A percentile compares a stretch with the other conserved stretches of the same genome.
phyloP scores from a whole-genome alignment of 2,113 vertebrate species.

The Tautogolabrus adspersus region DNA sequence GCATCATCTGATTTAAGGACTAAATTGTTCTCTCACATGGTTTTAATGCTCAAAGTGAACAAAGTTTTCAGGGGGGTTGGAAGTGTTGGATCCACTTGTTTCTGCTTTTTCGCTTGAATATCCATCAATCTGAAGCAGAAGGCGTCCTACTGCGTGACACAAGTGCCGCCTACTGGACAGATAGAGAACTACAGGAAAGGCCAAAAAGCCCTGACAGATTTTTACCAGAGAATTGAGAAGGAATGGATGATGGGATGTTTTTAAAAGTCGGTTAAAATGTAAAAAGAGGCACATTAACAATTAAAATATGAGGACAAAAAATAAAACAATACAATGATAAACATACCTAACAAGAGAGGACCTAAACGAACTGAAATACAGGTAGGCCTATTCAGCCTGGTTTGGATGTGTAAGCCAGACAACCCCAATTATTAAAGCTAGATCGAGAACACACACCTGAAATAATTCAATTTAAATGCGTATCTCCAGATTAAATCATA shows the following conservation, averaged over 20 bases:
- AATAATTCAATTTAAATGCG: constrained; percentile 67
- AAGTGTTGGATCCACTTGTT: constrained; percentile 53
- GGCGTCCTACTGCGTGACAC: constrained; percentile 71
- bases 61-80: constrained; percentile 26
- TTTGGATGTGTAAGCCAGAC: constrained; percentile 12
- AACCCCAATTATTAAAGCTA: constrained; percentile 51
- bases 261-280: background rate
- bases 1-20: background rate
- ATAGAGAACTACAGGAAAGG: background rate
- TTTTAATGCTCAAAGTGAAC: background rate
- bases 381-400: background rate
- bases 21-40: constrained; percentile 4
- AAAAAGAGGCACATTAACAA: background rate
- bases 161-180: constrained; percentile 80
- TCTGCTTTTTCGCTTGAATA: constrained; percentile 9
- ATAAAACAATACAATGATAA: background rate
- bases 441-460: constrained; percentile 73
- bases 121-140: background rate
- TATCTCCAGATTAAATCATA: constrained; percentile 69
- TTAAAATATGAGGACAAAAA: background rate
- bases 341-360: background rate
- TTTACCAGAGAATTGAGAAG: background rate
- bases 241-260: background rate
- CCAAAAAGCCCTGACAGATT: background rate
- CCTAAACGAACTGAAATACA: background rate